Conservation (phyloP, 2,113 vertebrate species). For the Platycercus adscitus region DNA sequence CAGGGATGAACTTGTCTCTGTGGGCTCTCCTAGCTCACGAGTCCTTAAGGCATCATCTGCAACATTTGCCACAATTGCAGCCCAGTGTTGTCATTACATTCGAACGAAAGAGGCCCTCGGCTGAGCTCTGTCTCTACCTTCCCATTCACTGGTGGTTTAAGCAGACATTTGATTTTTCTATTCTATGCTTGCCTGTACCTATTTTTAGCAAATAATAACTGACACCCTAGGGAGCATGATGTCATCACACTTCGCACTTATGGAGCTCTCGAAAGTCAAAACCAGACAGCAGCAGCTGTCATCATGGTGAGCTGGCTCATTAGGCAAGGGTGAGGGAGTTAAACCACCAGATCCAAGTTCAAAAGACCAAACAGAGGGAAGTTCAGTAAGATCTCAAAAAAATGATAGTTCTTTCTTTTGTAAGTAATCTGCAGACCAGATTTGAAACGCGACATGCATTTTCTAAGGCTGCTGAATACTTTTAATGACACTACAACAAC, state of each 20-base stretch:
- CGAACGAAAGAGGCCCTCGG: not conserved
- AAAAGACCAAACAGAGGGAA: not conserved
- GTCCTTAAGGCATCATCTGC: not conserved
- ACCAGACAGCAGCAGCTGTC: constrained; percentile 27
- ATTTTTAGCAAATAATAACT: constrained; percentile 69
- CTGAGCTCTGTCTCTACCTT: not conserved
- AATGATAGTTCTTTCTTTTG: not conserved
- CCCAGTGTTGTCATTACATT: not conserved
- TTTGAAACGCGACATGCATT: not conserved
- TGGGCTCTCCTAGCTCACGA: not conserved
- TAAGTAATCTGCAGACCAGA: not conserved
- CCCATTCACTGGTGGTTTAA: constrained; percentile 18
- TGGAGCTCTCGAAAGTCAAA: constrained; percentile 19
- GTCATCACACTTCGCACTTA: constrained; percentile 44
- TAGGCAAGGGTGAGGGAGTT: not conserved
- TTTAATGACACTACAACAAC: not conserved
- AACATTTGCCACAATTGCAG: not conserved
- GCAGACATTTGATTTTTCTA: constrained; percentile 59
- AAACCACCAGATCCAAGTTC: not conserved
- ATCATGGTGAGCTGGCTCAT: not conserved
- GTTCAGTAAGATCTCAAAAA: not conserved
- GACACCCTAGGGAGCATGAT: constrained; percentile 61
- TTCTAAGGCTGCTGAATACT: not conserved
- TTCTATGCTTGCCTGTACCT: constrained; percentile 56
- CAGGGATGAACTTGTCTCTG: not conserved